These are phyloP conservation scores for Eutrigla gurnardus DNA, from an alignment of 2,797 vertebrate genomes.

Conservation along the genomic window DNA sequence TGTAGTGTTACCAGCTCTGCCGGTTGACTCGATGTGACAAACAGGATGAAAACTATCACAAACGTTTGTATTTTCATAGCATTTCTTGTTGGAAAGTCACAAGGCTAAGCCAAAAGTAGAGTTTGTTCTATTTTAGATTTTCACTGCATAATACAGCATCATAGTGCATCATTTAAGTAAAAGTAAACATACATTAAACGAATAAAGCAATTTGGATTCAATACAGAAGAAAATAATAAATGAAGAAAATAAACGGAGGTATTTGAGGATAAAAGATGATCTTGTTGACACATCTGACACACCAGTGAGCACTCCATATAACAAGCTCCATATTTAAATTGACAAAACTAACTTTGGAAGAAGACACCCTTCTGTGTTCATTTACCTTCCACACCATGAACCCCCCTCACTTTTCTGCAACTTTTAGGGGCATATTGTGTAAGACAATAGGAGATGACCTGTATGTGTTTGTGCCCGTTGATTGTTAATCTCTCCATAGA, in stretches of 20 bases:
- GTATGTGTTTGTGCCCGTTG: neutral
- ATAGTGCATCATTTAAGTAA: neutral
- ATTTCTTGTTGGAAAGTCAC: neutral
- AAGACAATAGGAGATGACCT: neutral
- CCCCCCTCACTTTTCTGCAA: too few species aligned
- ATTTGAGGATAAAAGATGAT: neutral
- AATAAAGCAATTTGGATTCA: neutral
- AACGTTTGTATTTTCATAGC: neutral
- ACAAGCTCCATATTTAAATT: neutral
- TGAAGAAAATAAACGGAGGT: neutral
- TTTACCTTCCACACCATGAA: neutral
- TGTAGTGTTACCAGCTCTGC: neutral
- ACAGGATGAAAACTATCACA: neutral
- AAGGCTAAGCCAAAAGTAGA: neutral
- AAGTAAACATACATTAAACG: neutral
- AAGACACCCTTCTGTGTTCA: neutral
- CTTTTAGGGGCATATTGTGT: neutral
- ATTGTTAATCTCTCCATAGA: neutral
- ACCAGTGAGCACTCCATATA: neutral
- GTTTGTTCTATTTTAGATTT: neutral
- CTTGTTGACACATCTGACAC: neutral
- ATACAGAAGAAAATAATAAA: neutral
- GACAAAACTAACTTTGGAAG: neutral
- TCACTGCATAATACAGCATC: neutral
- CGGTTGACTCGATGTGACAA: too few species aligned